Conservation (phyloP, 2,113 vertebrate genomes). For the Struthidea cinerea region DNA sequence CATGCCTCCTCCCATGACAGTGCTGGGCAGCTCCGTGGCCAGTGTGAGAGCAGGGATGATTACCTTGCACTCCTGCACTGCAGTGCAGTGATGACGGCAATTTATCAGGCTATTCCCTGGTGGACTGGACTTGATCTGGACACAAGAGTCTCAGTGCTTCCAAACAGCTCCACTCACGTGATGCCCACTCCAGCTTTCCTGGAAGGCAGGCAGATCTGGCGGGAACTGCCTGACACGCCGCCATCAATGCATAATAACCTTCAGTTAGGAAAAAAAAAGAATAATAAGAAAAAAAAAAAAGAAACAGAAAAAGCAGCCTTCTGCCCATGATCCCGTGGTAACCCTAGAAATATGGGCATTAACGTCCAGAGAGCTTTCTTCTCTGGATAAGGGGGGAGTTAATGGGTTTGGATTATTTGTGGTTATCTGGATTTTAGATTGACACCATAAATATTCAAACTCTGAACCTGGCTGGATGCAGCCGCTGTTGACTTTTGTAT, state of each 20-base stretch:
- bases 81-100: neutral
- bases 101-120: conserved; percentile 33
- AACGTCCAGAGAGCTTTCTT: conserved; percentile 61
- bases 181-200: neutral
- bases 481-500: conserved; percentile 71
- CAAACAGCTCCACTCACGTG: neutral
- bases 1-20: neutral
- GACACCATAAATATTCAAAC: conserved; percentile 80
- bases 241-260: neutral
- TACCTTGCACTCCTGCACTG: conserved; percentile 8
- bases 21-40: neutral
- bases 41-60: neutral
- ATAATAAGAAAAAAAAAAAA: too few relatives aligned
- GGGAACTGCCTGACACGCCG: neutral
- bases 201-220: conserved; percentile 17
- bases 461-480: conserved; percentile 72
- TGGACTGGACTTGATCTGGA: conserved; percentile 42
- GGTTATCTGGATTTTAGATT: conserved; percentile 79
- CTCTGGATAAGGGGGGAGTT: conserved; percentile 38
- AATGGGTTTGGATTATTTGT: conserved; percentile 76
- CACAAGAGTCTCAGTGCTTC: neutral
- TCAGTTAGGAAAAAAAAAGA: neutral
- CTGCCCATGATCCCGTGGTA: neutral
- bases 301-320: neutral
- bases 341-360: conserved; percentile 46